These are phyloP conservation scores for Drosophila elegans DNA, from an alignment of 1,140 invertebrate species.

Conservation along the genomic window DNA sequence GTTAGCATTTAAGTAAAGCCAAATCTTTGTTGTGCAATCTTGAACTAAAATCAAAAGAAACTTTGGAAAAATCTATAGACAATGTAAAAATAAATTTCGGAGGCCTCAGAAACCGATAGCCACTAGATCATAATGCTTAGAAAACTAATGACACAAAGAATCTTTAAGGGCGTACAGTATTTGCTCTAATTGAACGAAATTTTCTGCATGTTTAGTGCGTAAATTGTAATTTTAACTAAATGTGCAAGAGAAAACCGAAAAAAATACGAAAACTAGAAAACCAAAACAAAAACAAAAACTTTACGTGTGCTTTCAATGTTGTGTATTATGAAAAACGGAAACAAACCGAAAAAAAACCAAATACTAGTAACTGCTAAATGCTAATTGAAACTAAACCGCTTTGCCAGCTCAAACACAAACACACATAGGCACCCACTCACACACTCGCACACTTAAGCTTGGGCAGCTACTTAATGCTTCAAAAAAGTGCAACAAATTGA, in stretches of 20 bases:
- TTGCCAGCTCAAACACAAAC: constrained; percentile 48
- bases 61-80: constrained; percentile 5
- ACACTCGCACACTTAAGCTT: constrained; percentile 58
- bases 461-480: constrained; percentile 72
- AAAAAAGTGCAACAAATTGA: constrained; percentile 84
- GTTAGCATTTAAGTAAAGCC: constrained; percentile 33
- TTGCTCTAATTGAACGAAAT: constrained; percentile 18
- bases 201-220: constrained; percentile 68
- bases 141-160: constrained; percentile 8
- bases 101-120: neutral
- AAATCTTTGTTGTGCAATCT: constrained; percentile 52
- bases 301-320: constrained; percentile 79
- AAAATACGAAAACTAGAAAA: constrained; percentile 34
- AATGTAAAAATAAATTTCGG: constrained; percentile 31
- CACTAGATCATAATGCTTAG: constrained; percentile 11
- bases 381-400: constrained; percentile 78
- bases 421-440: constrained; percentile 14
- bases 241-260: constrained; percentile 41
- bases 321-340: constrained; percentile 65
- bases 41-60: constrained; percentile 34
- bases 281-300: constrained; percentile 48
- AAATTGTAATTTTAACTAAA: constrained; percentile 73
- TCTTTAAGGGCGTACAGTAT: constrained; percentile 3
- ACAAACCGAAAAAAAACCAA: constrained; percentile 47
- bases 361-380: constrained; percentile 72